Evolutionary conservation across 2,888 invertebrate species (phyloP).

Genomic region (Leuctra nigra): DNA sequence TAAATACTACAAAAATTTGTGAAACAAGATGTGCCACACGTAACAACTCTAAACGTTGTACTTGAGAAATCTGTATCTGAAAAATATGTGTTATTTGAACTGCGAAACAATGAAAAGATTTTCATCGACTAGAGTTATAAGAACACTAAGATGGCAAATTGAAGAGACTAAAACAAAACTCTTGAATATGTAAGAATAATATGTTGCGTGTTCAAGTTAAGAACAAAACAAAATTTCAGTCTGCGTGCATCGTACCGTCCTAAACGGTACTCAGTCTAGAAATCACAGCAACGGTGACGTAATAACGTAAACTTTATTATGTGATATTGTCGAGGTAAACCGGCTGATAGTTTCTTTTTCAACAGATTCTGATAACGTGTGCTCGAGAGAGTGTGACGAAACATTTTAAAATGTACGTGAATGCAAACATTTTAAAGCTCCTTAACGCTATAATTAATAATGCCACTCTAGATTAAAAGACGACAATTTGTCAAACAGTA

Average conservation of each 20-base stretch:
- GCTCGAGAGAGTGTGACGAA: too few species aligned
- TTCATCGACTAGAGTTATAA: slow-evolving; percentile 28
- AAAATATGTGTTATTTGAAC: not conserved
- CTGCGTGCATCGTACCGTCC: slow-evolving; percentile 17
- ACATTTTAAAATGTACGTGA: not conserved
- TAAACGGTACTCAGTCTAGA: slow-evolving; percentile 50
- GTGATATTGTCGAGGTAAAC: not conserved
- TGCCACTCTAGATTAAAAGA: not conserved
- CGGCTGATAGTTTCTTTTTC: too few species aligned
- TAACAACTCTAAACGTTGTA: too few species aligned
- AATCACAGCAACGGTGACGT: slow-evolving; percentile 59
- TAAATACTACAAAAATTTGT: too few species aligned
- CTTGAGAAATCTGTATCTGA: too few species aligned
- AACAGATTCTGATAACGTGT: too few species aligned
- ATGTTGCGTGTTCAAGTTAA: not conserved
- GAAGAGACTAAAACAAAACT: slow-evolving; percentile 4
- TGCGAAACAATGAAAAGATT: slow-evolving; percentile 25
- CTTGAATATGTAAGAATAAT: slow-evolving; percentile 7
- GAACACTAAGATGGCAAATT: slow-evolving; percentile 4
- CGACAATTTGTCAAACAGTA: not conserved
- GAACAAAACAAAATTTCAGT: slow-evolving; percentile 27
- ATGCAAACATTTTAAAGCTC: not conserved
- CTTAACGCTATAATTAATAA: not conserved
- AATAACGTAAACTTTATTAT: slow-evolving; percentile 23
- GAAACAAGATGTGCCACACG: too few species aligned